A percentile compares a stretch with the other conserved stretches of the same genome.
Conservation (phyloP, 2,888 invertebrate genomes). For the Tetragonisca angustula region DNA sequence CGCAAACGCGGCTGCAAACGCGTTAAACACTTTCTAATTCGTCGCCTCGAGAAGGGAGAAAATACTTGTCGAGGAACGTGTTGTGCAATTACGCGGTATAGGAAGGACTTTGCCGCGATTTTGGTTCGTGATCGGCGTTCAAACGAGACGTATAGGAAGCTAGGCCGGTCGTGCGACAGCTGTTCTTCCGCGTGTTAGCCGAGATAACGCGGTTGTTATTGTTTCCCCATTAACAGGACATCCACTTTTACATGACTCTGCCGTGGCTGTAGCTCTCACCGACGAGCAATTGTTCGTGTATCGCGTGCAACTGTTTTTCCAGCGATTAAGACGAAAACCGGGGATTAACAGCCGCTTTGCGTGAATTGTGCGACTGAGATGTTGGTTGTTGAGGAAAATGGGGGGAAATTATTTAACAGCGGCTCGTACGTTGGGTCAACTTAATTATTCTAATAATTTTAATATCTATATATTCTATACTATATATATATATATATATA, state of each 20-base stretch:
- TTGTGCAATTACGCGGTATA: conserved; percentile 46
- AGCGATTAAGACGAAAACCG: conserved; percentile 46
- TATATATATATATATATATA: too few relatives aligned
- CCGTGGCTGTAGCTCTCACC: conserved; percentile 42
- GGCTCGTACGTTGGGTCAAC: neutral
- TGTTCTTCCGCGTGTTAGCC: conserved; percentile 61
- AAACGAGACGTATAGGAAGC: neutral
- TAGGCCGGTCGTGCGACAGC: conserved; percentile 48
- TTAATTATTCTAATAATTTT: neutral
- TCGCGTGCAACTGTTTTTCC: conserved; percentile 29
- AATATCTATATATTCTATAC: too few relatives aligned
- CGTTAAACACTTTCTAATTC: conserved; percentile 58
- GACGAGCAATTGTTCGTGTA: conserved; percentile 33
- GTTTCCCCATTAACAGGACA: conserved; percentile 65
- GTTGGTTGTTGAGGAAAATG: neutral
- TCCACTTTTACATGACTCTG: conserved; percentile 47
- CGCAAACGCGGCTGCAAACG: conserved; percentile 25
- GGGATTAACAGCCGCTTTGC: neutral
- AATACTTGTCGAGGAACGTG: conserved; percentile 47
- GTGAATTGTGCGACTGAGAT: neutral
- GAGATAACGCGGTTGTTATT: conserved; percentile 60
- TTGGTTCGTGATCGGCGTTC: conserved; percentile 20
- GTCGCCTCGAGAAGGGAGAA: conserved; percentile 47
- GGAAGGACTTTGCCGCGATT: conserved; percentile 37
- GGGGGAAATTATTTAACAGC: neutral